Percentiles rank a stretch among this genome's conserved stretches.
Conservation (phyloP, 2,797 vertebrate species). For the Lepidocolaptes lacrymiger region DNA sequence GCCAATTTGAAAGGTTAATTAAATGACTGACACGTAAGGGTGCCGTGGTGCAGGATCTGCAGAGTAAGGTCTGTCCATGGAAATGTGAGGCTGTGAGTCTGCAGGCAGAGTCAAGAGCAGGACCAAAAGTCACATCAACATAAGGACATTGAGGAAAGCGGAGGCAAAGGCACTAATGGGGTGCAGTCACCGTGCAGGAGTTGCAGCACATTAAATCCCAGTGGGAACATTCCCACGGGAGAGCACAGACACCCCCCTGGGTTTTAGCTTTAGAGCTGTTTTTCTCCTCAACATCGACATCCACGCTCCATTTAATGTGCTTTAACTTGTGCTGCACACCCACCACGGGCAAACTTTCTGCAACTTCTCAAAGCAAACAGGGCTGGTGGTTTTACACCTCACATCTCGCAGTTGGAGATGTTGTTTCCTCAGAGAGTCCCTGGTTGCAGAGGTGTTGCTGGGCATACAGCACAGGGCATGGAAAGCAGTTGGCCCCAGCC, state of each 20-base stretch:
- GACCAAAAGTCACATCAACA: neutral
- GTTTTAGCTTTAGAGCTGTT: neutral
- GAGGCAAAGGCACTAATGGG: neutral
- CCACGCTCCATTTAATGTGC: neutral
- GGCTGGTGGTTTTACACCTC: neutral
- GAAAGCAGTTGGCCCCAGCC: neutral
- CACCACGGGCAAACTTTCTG: neutral
- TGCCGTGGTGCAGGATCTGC: fast-evolving
- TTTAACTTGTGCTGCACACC: neutral
- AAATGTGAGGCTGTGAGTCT: fast-evolving
- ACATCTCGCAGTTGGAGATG: neutral
- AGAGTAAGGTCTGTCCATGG: neutral
- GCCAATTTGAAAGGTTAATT: slow-evolving; percentile 53
- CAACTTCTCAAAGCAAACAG: neutral
- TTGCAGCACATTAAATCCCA: neutral
- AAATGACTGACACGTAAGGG: neutral
- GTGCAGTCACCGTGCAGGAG: neutral
- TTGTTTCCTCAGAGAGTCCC: neutral
- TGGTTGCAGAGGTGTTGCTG: neutral
- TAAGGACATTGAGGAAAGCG: neutral
- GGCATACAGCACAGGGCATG: neutral
- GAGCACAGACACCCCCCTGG: neutral
- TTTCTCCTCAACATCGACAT: neutral
- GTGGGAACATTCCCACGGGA: neutral
- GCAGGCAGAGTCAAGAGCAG: neutral